Evolutionary conservation across 2,797 vertebrate species (phyloP).

Genomic region (Adelosebastes latens): DNA sequence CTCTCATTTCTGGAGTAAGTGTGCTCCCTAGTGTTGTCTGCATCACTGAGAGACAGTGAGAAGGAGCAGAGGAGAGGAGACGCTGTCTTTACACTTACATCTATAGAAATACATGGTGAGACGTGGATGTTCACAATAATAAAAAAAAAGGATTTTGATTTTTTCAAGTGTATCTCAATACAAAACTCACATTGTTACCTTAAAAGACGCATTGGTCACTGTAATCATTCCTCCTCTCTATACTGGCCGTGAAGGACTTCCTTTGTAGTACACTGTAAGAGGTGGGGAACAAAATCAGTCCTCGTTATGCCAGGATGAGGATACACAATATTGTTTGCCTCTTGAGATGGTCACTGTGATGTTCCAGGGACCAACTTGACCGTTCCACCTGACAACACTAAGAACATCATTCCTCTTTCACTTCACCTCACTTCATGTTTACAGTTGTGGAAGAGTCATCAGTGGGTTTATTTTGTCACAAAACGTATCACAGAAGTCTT

Average conservation of each 20-base stretch:
- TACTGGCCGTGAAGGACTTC: no score
- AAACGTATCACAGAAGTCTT: background rate
- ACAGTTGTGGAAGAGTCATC: background rate
- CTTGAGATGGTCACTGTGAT: no score
- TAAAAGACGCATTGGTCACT: background rate
- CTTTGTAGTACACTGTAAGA: background rate
- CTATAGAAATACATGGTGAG: background rate
- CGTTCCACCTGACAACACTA: background rate
- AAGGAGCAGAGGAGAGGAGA: background rate
- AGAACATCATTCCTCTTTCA: background rate
- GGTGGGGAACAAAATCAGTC: background rate
- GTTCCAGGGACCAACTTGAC: background rate
- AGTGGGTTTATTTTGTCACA: background rate
- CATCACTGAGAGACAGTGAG: slow-evolving; percentile 8
- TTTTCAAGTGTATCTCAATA: background rate
- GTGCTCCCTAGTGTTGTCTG: slow-evolving; percentile 93
- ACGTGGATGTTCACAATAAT: background rate
- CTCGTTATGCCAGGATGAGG: background rate
- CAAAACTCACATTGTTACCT: background rate
- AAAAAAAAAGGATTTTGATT: background rate
- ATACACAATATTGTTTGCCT: no score
- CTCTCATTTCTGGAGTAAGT: slow-evolving; percentile 90
- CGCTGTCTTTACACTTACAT: background rate
- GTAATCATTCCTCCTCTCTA: background rate
- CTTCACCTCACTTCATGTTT: background rate